phyloP scores from a whole-genome alignment of 2,888 invertebrate genomes.

The Noctua pronuba region DNA sequence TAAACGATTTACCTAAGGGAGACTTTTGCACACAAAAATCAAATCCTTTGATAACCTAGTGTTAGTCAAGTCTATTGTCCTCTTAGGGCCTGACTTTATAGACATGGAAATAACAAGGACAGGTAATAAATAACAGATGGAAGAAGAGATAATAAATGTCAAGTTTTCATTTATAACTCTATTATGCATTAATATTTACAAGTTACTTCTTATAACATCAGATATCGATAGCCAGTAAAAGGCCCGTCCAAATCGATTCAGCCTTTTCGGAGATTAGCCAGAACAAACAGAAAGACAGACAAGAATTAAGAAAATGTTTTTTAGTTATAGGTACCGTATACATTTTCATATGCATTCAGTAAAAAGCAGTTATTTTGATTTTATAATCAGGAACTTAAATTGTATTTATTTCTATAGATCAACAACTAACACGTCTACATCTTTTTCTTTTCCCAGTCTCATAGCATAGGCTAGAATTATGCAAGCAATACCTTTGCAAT shows the following conservation, averaged over 20 bases:
- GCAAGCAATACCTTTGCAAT: slow-evolving; percentile 3
- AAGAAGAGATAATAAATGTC: background rate
- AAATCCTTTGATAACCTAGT: background rate
- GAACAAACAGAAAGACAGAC: no score
- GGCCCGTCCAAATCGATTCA: no score
- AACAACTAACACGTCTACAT: background rate
- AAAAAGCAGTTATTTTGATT: no score
- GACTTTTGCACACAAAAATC: background rate
- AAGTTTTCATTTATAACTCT: background rate
- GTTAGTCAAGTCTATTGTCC: background rate
- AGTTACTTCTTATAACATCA: no score
- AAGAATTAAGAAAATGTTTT: no score
- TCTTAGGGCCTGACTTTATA: background rate
- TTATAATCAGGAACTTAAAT: no score
- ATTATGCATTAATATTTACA: background rate
- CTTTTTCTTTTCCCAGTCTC: background rate
- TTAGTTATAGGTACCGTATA: no score
- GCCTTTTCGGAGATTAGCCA: no score
- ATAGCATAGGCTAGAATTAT: background rate
- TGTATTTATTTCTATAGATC: no score
- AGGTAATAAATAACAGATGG: background rate
- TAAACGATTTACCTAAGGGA: no score
- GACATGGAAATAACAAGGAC: slow-evolving; percentile 3
- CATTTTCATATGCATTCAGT: no score
- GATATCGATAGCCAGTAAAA: no score